phyloP scores from a whole-genome alignment of 2,888 invertebrate genomes.

The Carterocephalus palaemon region DNA sequence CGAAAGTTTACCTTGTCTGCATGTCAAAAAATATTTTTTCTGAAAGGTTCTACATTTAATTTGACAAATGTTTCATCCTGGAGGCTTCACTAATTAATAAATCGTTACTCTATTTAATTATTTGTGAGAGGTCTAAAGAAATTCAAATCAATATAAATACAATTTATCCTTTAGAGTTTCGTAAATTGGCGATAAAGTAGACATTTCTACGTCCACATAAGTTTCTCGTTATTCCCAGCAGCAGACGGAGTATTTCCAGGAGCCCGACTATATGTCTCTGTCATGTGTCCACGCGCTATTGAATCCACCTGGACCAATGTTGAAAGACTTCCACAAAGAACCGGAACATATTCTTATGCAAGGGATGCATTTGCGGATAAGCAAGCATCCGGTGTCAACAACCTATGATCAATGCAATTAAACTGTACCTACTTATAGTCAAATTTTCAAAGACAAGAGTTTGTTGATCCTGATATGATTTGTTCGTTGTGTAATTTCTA shows the following conservation, averaged over 20 bases:
- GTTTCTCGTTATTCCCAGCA: conserved; percentile 11
- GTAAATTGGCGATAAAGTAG: too few species aligned
- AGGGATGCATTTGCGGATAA: conserved; percentile 15
- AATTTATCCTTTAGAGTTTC: too few species aligned
- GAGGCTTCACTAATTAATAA: too few species aligned
- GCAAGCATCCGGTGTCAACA: conserved; percentile 15
- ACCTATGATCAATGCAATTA: neutral
- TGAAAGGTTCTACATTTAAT: too few species aligned
- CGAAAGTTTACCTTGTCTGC: conserved; percentile 35
- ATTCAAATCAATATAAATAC: too few species aligned
- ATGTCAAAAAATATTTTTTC: conserved; percentile 37
- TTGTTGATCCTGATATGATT: too few species aligned
- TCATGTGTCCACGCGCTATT: conserved; percentile 26
- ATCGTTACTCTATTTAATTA: too few species aligned
- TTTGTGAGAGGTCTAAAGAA: too few species aligned
- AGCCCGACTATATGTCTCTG: conserved; percentile 16
- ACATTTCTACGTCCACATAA: too few species aligned
- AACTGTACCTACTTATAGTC: neutral
- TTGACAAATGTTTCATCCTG: too few species aligned
- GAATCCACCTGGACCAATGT: conserved; percentile 23
- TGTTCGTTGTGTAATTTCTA: too few species aligned
- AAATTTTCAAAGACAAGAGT: too few species aligned
- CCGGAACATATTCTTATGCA: conserved; percentile 17
- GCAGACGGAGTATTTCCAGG: conserved; percentile 15
- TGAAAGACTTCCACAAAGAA: conserved; percentile 21